These are phyloP conservation scores for Tetragonula clypearis DNA, from an alignment of 1,140 invertebrate species.

Conservation along the genomic window DNA sequence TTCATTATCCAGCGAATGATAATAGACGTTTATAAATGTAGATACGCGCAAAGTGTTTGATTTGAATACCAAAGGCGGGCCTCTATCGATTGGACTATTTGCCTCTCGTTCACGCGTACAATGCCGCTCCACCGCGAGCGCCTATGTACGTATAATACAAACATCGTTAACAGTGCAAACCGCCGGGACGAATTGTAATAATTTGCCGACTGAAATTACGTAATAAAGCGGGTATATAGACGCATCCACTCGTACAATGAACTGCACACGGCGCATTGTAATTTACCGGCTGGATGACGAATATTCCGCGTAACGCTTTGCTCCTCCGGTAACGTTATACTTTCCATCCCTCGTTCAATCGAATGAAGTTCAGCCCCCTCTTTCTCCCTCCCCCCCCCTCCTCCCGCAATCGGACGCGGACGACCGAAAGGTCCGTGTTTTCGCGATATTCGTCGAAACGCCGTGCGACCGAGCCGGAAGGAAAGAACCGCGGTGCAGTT, in stretches of 20 bases:
- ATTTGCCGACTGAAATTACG: slow-evolving; percentile 60
- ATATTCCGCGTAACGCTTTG: slow-evolving; percentile 36
- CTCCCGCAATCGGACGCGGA: no score
- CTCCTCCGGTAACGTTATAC: slow-evolving; percentile 8
- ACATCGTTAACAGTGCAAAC: slow-evolving; percentile 53
- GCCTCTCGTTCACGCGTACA: slow-evolving; percentile 48
- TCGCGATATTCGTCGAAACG: neutral
- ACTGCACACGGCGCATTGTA: slow-evolving; percentile 52
- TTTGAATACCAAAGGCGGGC: slow-evolving; percentile 46
- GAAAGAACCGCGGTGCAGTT: neutral
- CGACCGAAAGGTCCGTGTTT: neutral
- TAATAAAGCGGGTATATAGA: slow-evolving; percentile 55
- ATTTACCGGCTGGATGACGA: slow-evolving; percentile 50
- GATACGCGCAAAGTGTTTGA: slow-evolving; percentile 52
- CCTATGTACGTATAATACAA: slow-evolving; percentile 44
- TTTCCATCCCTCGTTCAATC: neutral
- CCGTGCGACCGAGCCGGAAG: neutral
- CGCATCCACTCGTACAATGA: slow-evolving; percentile 54
- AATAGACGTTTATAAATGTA: slow-evolving; percentile 63
- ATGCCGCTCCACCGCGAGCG: neutral
- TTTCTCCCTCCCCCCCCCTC: no score
- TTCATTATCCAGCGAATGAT: slow-evolving; percentile 57
- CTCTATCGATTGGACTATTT: slow-evolving; percentile 57
- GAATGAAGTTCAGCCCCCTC: neutral
- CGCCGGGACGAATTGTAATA: slow-evolving; percentile 60